These are phyloP conservation scores for Tridacna crocea DNA, from an alignment of 2,888 invertebrate species.

Conservation along the genomic window DNA sequence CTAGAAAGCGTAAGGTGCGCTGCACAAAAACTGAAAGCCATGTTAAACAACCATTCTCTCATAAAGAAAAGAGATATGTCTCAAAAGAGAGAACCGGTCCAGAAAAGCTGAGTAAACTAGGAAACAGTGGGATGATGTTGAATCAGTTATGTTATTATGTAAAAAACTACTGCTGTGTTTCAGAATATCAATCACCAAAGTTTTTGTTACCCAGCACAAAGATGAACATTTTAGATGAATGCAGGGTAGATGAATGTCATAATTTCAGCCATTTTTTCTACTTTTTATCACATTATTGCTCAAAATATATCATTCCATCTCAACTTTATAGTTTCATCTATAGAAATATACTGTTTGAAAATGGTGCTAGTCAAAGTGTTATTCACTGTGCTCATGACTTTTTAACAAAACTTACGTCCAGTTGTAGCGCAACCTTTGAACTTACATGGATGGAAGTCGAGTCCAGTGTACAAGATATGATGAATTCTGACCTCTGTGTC, in stretches of 20 bases:
- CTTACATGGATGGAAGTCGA: slow-evolving; percentile 1
- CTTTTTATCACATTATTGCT: neutral
- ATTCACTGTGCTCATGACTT: slow-evolving; percentile 3
- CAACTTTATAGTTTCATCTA: neutral
- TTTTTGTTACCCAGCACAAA: neutral
- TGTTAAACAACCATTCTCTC: neutral
- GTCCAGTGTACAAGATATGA: neutral
- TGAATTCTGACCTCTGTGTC: neutral
- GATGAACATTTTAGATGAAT: neutral
- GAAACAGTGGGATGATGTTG: neutral
- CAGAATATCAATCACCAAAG: neutral
- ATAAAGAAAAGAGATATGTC: neutral
- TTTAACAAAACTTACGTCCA: neutral
- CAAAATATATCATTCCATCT: neutral
- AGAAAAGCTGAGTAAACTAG: neutral
- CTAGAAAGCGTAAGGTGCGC: neutral
- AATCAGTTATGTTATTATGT: neutral
- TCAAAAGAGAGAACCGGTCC: neutral
- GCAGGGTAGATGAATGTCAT: neutral
- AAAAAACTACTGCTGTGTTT: neutral
- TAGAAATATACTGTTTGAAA: neutral
- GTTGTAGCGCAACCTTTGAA: neutral
- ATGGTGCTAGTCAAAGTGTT: neutral
- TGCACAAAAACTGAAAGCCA: neutral
- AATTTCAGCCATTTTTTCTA: neutral